A percentile compares a stretch with the other conserved stretches of the same genome.
Evolutionary conservation across 2,888 invertebrate species (phyloP).

Genomic region (Diaphora mendica): DNA sequence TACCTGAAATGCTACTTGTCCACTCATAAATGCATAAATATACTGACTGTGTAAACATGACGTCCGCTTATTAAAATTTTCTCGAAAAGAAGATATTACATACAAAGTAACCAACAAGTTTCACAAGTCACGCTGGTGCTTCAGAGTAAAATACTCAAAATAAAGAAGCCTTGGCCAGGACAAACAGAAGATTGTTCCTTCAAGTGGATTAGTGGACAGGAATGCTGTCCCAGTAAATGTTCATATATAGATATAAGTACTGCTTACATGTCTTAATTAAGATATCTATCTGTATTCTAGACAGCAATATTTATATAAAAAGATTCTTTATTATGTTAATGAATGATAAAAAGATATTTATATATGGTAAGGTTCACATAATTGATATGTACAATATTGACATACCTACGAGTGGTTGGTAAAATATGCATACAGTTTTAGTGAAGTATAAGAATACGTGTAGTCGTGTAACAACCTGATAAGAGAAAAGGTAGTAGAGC

Average conservation of each 20-base stretch:
- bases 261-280: conserved; percentile 50
- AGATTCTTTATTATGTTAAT: conserved; percentile 31
- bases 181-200: conserved; percentile 21
- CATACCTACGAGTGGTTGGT: conserved; percentile 22
- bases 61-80: neutral
- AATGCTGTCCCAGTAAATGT: conserved; percentile 39
- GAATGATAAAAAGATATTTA: conserved; percentile 29
- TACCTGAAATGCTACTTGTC: neutral
- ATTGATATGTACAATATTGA: conserved; percentile 4
- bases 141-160: conserved; percentile 7
- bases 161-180: neutral
- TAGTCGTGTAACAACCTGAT: too few relatives aligned
- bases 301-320: conserved; percentile 38
- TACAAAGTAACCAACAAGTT: neutral
- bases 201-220: conserved; percentile 27
- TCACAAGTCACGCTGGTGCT: neutral
- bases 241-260: conserved; percentile 36
- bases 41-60: neutral
- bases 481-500: too few relatives aligned
- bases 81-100: neutral
- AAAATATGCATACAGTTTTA: conserved; percentile 16
- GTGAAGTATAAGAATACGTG: neutral
- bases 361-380: neutral
- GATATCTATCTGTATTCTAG: conserved; percentile 47
- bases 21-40: neutral